Base-by-base conservation (phyloP, 30 jellyfish, hydroid and myxozoan genomes). In the Mastigias papua region DNA sequence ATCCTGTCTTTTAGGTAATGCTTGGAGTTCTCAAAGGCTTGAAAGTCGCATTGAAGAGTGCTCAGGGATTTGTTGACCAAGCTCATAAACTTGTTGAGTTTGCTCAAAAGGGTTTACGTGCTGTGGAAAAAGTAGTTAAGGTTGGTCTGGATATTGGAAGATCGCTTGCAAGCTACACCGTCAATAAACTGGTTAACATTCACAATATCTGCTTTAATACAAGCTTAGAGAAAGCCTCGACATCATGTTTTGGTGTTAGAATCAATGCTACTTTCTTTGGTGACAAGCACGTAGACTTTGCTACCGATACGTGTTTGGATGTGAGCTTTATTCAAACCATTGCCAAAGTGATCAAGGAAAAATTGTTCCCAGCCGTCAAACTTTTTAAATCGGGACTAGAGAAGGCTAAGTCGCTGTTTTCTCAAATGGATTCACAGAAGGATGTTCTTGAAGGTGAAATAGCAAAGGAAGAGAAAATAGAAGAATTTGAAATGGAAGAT, bases 141-240 rank as follows among this genome's bases (percentile, higher is more conserved):
- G 92, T 86, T 13, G 98, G 97, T 20, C 15, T 34, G 2, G 88
- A 71, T 5, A 75, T 85, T 35, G 88, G 86, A 6, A 54, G 34
- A 29, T 86, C 88, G 16, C 30, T 83, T 3, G 96, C 78, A 21
- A 65, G 69, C 46, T 85, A 49, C 73, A 57, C 90, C 19, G 73
- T 58, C 0, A 67, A 84, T 10, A 80, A 91, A 37, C 81, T 94
- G 32, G 84, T 94, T 54, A 64, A 82, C 62, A 33, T 94, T 46
- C 95, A 78, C 65, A 90, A 89, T 50, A 69, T 89, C 23, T 94
- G 98, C 63, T 94, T 88, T 71, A 94, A 94, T 42, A 94, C 98
- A 25, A 61, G 97, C 17, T 85, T 94, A 34, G 97, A 82, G 69
- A 72, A 78, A 68, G 98, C 97, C 11, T 46, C 92, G 19, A 64